Conservation (phyloP, 2,797 vertebrate genomes). For the Pseudochirops corinnae region DNA sequence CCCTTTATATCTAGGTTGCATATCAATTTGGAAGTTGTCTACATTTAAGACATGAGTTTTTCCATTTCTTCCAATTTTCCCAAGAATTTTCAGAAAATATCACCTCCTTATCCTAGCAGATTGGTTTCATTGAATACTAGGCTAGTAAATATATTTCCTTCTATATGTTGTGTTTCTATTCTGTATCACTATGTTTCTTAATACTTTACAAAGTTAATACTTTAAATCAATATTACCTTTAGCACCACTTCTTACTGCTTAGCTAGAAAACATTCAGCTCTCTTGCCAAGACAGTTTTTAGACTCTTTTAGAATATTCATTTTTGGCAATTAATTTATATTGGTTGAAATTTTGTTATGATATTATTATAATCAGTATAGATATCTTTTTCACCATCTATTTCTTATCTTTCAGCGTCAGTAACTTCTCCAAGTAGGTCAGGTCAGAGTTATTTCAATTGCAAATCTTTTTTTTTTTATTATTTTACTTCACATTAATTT, state of each 20-base stretch:
- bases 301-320: background rate
- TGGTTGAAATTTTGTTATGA: background rate
- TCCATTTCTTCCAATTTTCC: background rate
- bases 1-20: background rate
- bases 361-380: background rate
- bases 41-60: too few species aligned
- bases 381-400: background rate
- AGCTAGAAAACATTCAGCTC: too few species aligned
- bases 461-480: background rate
- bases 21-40: too few species aligned
- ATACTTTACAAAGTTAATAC: background rate
- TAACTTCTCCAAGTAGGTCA: background rate
- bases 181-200: background rate
- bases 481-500: background rate
- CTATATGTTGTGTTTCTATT: background rate
- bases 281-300: too few species aligned
- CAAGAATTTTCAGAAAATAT: background rate
- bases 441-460: background rate
- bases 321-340: background rate
- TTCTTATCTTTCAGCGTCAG: background rate
- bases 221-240: background rate
- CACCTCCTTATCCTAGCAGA: background rate
- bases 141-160: background rate
- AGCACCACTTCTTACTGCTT: too few species aligned
- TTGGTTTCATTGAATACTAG: background rate